Conservation (phyloP, 2,888 invertebrate genomes). For the Peribatodes rhomboidaria region DNA sequence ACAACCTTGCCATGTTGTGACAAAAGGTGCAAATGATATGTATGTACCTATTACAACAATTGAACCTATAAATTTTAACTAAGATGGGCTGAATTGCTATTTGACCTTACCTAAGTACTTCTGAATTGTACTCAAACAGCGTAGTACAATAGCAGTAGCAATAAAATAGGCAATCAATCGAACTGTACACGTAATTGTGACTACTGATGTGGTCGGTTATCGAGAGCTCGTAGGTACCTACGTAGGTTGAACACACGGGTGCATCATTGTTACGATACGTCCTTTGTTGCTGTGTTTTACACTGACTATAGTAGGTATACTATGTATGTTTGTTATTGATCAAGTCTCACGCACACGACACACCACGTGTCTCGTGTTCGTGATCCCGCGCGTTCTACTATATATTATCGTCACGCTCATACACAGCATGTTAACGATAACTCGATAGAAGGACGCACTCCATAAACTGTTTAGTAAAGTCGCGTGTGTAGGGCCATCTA, state of each 20-base stretch:
- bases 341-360: constrained; percentile 29
- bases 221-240: constrained; percentile 13
- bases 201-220: constrained; percentile 21
- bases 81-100: constrained; percentile 13
- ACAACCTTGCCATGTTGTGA: constrained; percentile 29
- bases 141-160: constrained; percentile 12
- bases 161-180: constrained; percentile 21
- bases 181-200: constrained; percentile 13
- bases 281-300: constrained; percentile 30
- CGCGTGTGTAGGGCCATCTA: constrained; percentile 12
- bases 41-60: not conserved
- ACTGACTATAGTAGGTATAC: not conserved
- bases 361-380: constrained; percentile 26
- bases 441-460: constrained; percentile 19
- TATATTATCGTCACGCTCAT: constrained; percentile 18
- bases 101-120: constrained; percentile 9
- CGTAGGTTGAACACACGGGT: constrained; percentile 24
- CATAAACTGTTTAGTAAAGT: constrained; percentile 11
- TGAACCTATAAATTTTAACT: not conserved
- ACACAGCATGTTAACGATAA: constrained; percentile 15
- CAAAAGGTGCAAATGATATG: constrained; percentile 8
- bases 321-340: constrained; percentile 26
- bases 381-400: constrained; percentile 20
- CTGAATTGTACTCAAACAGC: constrained; percentile 5
- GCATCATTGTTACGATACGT: constrained; percentile 26